These are phyloP conservation scores for Leptinotarsa texana DNA, from an alignment of 1,140 invertebrate species.

Conservation along the genomic window DNA sequence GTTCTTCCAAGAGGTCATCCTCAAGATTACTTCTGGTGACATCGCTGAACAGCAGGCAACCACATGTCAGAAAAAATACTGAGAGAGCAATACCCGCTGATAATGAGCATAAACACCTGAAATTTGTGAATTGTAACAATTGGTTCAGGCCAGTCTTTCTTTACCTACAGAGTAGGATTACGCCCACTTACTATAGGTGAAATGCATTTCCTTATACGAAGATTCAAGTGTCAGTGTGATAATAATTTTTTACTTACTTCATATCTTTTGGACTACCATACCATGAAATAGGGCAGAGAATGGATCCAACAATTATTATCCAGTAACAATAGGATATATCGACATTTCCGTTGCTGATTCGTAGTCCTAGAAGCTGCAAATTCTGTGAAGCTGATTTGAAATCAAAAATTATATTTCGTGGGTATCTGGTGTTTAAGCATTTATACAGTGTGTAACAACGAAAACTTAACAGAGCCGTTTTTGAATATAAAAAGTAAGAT, in stretches of 20 bases:
- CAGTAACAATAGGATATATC: conserved; percentile 76
- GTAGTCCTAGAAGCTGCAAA: conserved; percentile 71
- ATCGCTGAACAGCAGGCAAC: conserved; percentile 55
- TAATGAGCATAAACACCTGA: conserved; percentile 62
- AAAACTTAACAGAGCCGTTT: too few relatives aligned
- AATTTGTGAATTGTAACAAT: conserved; percentile 20
- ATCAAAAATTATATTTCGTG: too few relatives aligned
- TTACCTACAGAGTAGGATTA: too few relatives aligned
- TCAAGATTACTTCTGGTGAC: background rate
- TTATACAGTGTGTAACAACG: too few relatives aligned
- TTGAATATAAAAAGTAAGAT: too few relatives aligned
- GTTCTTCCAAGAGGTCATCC: background rate
- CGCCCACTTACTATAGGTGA: too few relatives aligned
- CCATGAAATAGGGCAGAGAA: conserved; percentile 78
- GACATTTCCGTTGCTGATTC: conserved; percentile 64
- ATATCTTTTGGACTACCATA: conserved; percentile 82
- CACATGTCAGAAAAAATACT: conserved; percentile 63
- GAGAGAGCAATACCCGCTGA: conserved; percentile 63
- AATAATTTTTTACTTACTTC: conserved; percentile 63
- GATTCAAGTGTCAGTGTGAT: background rate
- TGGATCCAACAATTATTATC: conserved; percentile 69
- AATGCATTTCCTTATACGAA: too few relatives aligned
- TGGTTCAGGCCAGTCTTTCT: too few relatives aligned
- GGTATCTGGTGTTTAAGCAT: too few relatives aligned
- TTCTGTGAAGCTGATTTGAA: conserved; percentile 69